These are phyloP conservation scores for Tetrapedia diversipes DNA, from an alignment of 2,888 invertebrate genomes.

Conservation along the genomic window DNA sequence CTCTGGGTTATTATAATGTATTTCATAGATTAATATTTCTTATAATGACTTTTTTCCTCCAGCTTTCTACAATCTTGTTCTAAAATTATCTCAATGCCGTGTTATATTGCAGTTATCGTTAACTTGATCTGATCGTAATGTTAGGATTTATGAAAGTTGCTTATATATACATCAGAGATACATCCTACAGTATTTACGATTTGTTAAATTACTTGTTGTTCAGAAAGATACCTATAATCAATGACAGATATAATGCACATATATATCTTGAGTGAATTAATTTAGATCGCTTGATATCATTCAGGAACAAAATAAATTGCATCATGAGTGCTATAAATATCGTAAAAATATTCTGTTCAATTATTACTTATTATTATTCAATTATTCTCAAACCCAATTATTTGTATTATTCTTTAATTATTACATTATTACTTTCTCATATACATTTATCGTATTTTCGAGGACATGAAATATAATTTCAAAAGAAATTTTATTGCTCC, in stretches of 20 bases:
- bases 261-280: conserved; percentile 6
- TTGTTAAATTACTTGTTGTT: not conserved
- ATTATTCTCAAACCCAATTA: no score
- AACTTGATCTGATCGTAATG: not conserved
- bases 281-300: conserved; percentile 1
- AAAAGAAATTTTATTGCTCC: not conserved
- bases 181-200: not conserved
- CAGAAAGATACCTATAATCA: not conserved
- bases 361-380: no score
- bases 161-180: not conserved
- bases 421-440: not conserved
- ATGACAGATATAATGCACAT: no score
- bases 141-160: no score
- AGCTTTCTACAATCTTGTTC: not conserved
- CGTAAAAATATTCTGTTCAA: not conserved
- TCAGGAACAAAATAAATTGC: conserved; percentile 3
- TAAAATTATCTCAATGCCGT: not conserved
- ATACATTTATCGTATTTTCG: not conserved
- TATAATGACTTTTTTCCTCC: not conserved
- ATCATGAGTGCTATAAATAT: not conserved
- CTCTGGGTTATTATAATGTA: no score
- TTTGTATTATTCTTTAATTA: no score
- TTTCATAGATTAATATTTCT: not conserved
- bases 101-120: not conserved
- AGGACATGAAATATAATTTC: no score